A percentile compares a stretch with the other conserved stretches of the same genome.
phyloP scores from a whole-genome alignment of 1,140 invertebrate genomes.

The Zaprionus africanus region DNA sequence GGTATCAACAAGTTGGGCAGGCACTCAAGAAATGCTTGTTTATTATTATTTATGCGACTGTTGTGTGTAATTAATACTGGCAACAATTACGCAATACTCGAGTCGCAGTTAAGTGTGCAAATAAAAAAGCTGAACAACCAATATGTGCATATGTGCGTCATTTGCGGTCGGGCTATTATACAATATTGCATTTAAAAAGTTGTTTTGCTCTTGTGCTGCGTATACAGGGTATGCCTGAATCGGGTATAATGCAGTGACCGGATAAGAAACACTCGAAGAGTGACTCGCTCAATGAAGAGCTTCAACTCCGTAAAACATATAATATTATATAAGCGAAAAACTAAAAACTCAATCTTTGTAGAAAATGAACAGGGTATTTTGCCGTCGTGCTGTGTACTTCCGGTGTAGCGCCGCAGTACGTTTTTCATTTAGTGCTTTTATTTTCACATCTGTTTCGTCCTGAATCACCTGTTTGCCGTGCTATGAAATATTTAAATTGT shows the following conservation, averaged over 20 bases:
- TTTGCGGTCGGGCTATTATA: constrained; percentile 19
- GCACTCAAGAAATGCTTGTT: neutral
- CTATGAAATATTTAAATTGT: constrained; percentile 54
- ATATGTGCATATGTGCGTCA: constrained; percentile 6
- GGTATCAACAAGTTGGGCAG: neutral
- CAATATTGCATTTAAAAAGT: constrained; percentile 32
- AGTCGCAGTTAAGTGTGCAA: neutral
- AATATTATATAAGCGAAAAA: rapidly evolving
- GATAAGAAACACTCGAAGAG: neutral
- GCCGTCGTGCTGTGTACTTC: no score
- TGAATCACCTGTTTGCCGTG: constrained; percentile 38
- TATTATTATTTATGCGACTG: neutral
- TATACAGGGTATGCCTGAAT: neutral
- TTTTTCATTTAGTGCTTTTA: constrained; percentile 22
- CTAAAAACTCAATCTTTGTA: neutral
- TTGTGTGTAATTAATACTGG: constrained; percentile 6
- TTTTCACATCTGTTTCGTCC: constrained; percentile 56
- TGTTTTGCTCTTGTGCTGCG: neutral
- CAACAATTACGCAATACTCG: constrained; percentile 9
- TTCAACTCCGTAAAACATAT: no score
- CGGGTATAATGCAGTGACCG: neutral
- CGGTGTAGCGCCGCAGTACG: neutral
- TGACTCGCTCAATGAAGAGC: neutral
- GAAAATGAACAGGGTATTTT: constrained; percentile 3
- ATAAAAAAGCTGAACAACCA: constrained; percentile 6